Conservation (phyloP, 2,888 invertebrate species). For the Zygothrica quintamaculata region DNA sequence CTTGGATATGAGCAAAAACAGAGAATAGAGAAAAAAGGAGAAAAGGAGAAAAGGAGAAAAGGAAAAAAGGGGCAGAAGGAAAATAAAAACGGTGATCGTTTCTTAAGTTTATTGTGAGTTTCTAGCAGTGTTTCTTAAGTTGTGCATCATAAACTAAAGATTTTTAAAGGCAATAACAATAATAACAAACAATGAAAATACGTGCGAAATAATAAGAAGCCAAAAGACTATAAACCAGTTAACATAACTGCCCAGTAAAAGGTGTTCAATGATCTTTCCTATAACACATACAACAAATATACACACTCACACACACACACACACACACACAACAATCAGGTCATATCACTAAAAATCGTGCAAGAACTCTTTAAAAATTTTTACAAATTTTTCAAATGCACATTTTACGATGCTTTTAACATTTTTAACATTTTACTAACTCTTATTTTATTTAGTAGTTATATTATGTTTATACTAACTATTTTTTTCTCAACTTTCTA, state of each 20-base stretch:
- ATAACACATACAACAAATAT: too few relatives aligned
- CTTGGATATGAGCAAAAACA: conserved; percentile 40
- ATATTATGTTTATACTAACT: too few relatives aligned
- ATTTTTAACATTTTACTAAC: neutral
- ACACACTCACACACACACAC: too few relatives aligned
- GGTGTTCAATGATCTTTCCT: conserved; percentile 31
- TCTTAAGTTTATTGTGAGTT: conserved; percentile 14
- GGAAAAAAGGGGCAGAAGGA: too few relatives aligned
- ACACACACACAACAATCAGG: conserved; percentile 5
- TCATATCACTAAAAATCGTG: conserved; percentile 18
- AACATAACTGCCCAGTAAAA: conserved; percentile 19
- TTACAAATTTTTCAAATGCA: conserved; percentile 27
- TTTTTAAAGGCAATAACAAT: conserved; percentile 41
- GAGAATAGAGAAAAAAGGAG: too few relatives aligned
- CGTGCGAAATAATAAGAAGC: conserved; percentile 45
- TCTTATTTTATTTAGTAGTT: neutral
- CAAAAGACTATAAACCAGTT: conserved; percentile 15
- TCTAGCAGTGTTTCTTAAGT: conserved; percentile 19
- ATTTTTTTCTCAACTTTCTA: too few relatives aligned
- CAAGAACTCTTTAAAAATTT: conserved; percentile 15
- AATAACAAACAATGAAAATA: conserved; percentile 32
- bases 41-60: too few relatives aligned
- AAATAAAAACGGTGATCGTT: conserved; percentile 16
- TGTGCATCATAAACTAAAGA: conserved; percentile 30
- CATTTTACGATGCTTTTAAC: conserved; percentile 34